These are phyloP conservation scores for Erinaceus europaeus DNA, from an alignment of 2,113 vertebrate species.

Conservation along the genomic window DNA sequence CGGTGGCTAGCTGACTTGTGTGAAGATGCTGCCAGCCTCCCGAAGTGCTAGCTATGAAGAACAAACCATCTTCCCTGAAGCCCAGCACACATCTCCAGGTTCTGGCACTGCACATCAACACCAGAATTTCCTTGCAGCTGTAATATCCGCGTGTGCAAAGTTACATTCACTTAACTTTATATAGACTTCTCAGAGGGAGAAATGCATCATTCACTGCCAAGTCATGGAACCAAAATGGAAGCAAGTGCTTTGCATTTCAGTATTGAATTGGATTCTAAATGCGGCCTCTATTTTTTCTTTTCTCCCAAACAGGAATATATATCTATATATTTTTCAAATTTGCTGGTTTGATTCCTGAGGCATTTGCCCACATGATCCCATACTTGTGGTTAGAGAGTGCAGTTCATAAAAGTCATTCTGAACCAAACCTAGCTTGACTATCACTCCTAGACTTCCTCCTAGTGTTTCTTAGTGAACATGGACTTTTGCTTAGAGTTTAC, in stretches of 20 bases:
- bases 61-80: neutral
- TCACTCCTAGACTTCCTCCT: neutral
- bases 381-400: neutral
- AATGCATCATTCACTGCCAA: neutral
- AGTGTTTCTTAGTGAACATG: neutral
- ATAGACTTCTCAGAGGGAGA: conserved; percentile 6
- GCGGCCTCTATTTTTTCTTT: neutral
- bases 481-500: neutral
- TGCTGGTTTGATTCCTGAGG: neutral
- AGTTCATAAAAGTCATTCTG: neutral
- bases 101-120: neutral
- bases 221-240: conserved; percentile 29
- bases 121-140: conserved; percentile 25
- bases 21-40: neutral
- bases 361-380: neutral
- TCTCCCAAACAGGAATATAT: neutral
- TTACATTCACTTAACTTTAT: conserved; percentile 40
- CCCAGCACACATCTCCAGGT: neutral
- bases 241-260: conserved; percentile 47
- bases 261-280: neutral
- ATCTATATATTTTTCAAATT: neutral
- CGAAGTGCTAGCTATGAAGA: neutral
- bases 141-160: conserved; percentile 11
- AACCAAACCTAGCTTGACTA: neutral
- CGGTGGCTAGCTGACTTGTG: neutral